Base-by-base conservation (phyloP, 2,797 vertebrate genomes). In the Balearica regulorum region DNA sequence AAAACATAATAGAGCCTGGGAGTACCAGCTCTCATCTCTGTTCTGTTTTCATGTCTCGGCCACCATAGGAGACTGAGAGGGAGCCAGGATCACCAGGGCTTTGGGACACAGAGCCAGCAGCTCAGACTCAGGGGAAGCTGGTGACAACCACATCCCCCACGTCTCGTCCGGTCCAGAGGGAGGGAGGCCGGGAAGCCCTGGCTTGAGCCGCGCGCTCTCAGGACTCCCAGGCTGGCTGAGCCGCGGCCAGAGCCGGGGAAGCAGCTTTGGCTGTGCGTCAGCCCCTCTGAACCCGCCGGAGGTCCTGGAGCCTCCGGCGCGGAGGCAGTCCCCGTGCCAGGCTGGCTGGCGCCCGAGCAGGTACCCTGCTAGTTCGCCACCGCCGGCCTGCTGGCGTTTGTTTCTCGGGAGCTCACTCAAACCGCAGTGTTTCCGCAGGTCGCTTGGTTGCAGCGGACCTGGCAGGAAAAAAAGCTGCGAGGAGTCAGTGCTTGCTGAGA, bases 141-240 rank as follows among this genome's bases (percentile, higher is more conserved):
- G 79, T 87, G 69, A 69, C 85, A 91, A n/a, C 69, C 76, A 55
- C 90, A 85, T 95, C 76, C 93, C 93, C 87, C 82, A 37, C 25
- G 8, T 93, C 70, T 91, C 72, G 80, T 78, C 87, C 2, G 1
- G 91, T 79, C 83, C 0, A 0, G 51, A 80, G 79, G 43, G 66
- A 84, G 46, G 31, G 58, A 94, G 62, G 65, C 79, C 0, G 10
- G 75, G 79, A 91, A 94, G 72, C 68, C 76, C 87, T 78, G 83
- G 72, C 79, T 95, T 57, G 48, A 91, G 65, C 85, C 0, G 4
- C 4, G 1, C 3, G 12, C 78, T 91, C 54, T 46, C 75, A 87
- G 81, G 91, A 82, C 78, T 87, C 75, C 73, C 77, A 89, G 60
- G 60, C 84, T 80, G 89, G 35, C 84, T 94, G 84, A 94, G 58